Percentiles rank a stretch among this genome's conserved stretches.
Evolutionary conservation across 2,113 vertebrate species (phyloP).

Genomic region (Spea bombifrons): DNA sequence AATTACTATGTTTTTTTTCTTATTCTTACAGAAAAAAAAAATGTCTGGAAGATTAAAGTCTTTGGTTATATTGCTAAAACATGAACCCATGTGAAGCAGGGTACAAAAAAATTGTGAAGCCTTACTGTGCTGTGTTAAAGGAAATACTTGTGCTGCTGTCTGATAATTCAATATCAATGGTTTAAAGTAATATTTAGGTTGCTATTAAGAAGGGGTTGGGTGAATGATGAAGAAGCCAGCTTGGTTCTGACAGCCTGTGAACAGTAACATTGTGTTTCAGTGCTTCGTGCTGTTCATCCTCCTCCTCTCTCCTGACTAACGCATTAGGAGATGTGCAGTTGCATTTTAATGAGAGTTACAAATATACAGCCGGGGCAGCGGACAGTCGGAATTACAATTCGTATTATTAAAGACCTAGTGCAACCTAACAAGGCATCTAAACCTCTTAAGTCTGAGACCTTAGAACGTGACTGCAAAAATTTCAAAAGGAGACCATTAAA

Average conservation of each 20-base stretch:
- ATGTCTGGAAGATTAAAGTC: conserved; percentile 46
- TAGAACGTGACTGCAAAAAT: too few relatives aligned
- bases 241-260: neutral
- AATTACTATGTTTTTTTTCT: conserved; percentile 30
- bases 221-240: neutral
- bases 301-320: neutral
- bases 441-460: too few relatives aligned
- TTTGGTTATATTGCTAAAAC: conserved; percentile 8
- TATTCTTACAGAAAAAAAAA: conserved; percentile 3
- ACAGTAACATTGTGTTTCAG: neutral
- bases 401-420: too few relatives aligned
- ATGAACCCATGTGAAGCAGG: conserved; percentile 13
- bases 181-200: conserved; percentile 10
- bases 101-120: conserved; percentile 5
- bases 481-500: too few relatives aligned
- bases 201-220: neutral
- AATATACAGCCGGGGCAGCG: neutral
- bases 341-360: neutral
- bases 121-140: neutral
- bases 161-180: conserved; percentile 12
- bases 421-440: neutral
- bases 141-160: neutral
- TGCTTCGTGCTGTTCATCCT: neutral
- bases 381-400: neutral
- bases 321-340: neutral